These are phyloP conservation scores for Lordiphosa fenestrarum DNA, from an alignment of 2,888 invertebrate species.

Conservation along the genomic window DNA sequence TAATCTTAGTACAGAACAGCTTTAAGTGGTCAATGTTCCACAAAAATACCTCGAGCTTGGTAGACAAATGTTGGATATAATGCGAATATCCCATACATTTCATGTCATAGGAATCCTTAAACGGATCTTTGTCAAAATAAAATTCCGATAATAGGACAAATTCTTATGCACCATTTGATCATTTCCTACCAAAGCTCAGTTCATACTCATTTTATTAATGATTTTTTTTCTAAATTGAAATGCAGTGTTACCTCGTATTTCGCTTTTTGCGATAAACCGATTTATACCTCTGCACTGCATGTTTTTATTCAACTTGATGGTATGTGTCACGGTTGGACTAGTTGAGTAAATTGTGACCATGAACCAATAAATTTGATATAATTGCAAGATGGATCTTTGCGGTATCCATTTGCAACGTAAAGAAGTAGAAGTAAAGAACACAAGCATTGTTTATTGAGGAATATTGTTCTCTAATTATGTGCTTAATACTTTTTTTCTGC, in stretches of 20 bases:
- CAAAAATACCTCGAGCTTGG: too few species aligned
- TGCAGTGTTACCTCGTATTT: not conserved
- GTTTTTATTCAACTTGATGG: not conserved
- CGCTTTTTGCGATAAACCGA: conserved; percentile 1
- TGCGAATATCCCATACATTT: too few species aligned
- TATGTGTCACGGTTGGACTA: not conserved
- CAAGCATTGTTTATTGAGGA: conserved; percentile 2
- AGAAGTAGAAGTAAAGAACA: not conserved
- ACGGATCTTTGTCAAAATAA: not conserved
- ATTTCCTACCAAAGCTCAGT: conserved; percentile 5
- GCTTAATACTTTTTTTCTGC: conserved; percentile 2
- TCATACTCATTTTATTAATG: not conserved
- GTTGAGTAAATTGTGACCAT: not conserved
- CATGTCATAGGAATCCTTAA: conserved; percentile 6
- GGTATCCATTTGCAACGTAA: conserved; percentile 1
- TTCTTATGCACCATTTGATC: conserved; percentile 10
- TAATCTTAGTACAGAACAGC: not conserved
- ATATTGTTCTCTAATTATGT: conserved; percentile 3
- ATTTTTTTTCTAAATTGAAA: conserved; percentile 1
- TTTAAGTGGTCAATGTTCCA: not conserved
- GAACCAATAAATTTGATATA: conserved; percentile 1
- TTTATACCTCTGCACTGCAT: conserved; percentile 1
- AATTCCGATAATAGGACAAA: conserved; percentile 5
- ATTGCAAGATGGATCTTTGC: conserved; percentile 11
- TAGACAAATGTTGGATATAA: too few species aligned